Evolutionary conservation across 2,113 vertebrate species (phyloP), one percentile per base, ranked within the genome.

Genomic region (Nycticorax nycticorax): DNA sequence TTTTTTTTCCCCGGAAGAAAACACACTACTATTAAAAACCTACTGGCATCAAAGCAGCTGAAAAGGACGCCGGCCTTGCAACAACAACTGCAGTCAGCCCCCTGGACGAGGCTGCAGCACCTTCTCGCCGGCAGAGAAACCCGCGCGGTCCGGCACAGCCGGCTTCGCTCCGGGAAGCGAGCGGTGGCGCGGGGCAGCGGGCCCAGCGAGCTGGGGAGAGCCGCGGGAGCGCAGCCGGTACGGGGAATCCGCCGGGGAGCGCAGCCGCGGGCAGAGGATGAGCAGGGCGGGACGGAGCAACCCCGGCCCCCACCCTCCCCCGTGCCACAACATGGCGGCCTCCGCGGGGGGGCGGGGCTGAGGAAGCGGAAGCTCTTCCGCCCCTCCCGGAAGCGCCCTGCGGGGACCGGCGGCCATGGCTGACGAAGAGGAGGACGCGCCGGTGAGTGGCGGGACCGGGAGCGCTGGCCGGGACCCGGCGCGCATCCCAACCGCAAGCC

Each of bases 371-470:
- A 75, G 67, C 19, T 1, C 7, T 47, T 15, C 16, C 27, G 23
- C 18, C 12, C 8, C 6, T 7, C 6, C 13, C 32, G 62, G 92
- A 28, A 47, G 53, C 12, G 26, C 1, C 15, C 1, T 12, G 6
- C 4, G 14, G 8, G 11, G 3, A 5, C 0, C 1, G 67, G 26
- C 2, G 5, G 68, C 33, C 26, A 98, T 98, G 98, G 98, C 98
- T 2, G 98, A 98, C 14, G 98, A 98, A 8, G 98, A 98, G 39
- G 98, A 98, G 78, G 98, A 98, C 0, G 97, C 48, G 4, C 94
- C 98, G 15, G 98, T 98, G 89, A 98, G 98, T 86, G 64, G 27
- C 6, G 7, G 37, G 12, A 17, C 35, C 6, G 7, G 41, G 33
- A 19, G 3, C 4, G 27, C 8, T 12, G 52, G 35, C 7, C 11